These are phyloP conservation scores for Prinia subflava DNA, from an alignment of 2,113 vertebrate species.

Conservation along the genomic window DNA sequence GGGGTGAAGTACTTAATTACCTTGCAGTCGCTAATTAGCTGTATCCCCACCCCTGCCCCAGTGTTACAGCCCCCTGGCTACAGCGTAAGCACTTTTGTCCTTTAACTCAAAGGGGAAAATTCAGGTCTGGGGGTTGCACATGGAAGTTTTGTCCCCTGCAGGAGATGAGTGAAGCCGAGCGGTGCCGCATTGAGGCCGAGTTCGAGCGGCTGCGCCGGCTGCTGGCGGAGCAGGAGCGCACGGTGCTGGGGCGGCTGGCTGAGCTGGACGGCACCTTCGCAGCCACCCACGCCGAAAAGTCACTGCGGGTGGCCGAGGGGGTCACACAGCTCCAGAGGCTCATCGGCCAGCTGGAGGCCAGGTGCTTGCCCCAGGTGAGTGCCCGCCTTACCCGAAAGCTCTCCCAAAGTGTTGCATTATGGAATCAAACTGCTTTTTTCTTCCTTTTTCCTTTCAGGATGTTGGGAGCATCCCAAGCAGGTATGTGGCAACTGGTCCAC, in stretches of 20 bases:
- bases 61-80: background rate
- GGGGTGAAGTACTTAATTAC: background rate
- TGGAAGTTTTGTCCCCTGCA: background rate
- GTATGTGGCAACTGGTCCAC: background rate
- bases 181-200: accelerated
- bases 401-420: no score
- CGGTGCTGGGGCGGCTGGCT: background rate
- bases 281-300: background rate
- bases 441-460: background rate
- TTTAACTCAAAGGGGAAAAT: background rate
- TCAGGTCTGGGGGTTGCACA: accelerated
- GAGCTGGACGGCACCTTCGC: accelerated
- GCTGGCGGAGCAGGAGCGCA: background rate
- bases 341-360: background rate
- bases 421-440: accelerated
- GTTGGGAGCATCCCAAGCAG: background rate
- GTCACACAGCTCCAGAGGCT: background rate
- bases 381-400: accelerated
- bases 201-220: background rate
- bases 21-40: background rate
- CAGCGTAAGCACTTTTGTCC: background rate
- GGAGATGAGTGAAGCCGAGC: background rate
- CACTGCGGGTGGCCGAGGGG: background rate
- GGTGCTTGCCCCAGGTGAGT: background rate
- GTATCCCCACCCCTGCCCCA: no score